Conservation (phyloP, 1,140 invertebrate species). For the Polypedilum vanderplanki region DNA sequence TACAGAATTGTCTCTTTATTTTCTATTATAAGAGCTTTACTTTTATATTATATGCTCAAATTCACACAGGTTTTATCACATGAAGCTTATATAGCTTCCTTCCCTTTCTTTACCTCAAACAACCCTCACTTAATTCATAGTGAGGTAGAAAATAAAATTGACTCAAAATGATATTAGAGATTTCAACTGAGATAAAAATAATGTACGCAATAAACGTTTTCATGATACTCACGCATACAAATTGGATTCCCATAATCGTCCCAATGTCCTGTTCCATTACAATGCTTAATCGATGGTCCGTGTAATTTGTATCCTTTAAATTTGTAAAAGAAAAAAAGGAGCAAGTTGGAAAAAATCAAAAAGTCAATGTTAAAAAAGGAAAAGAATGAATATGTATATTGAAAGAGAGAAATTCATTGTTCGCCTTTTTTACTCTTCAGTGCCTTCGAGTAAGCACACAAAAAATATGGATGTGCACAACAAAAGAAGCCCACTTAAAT, state of each 20-base stretch:
- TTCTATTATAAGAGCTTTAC: no score
- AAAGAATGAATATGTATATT: no score
- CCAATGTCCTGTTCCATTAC: conserved; percentile 49
- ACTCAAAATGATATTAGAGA: no score
- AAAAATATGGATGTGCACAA: no score
- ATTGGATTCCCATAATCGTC: conserved; percentile 42
- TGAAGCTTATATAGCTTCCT: no score
- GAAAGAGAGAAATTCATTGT: background rate
- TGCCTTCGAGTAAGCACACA: background rate
- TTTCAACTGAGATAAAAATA: background rate
- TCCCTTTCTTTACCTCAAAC: no score
- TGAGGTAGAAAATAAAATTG: no score
- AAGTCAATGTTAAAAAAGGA: background rate
- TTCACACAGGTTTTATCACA: no score
- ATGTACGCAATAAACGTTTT: conserved; percentile 21
- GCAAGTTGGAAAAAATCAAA: background rate
- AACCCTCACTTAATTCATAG: no score
- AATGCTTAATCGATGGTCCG: conserved; percentile 47
- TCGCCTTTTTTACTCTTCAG: background rate
- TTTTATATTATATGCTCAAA: no score
- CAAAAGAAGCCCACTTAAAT: no score
- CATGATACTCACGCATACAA: conserved; percentile 46
- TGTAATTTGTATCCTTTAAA: conserved; percentile 47
- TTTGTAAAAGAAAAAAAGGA: conserved; percentile 31
- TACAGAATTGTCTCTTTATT: no score